A percentile compares a stretch with the other conserved stretches of the same genome.
Evolutionary conservation across 2,113 vertebrate species (phyloP).

Genomic region (Drymodes brunneopygia): DNA sequence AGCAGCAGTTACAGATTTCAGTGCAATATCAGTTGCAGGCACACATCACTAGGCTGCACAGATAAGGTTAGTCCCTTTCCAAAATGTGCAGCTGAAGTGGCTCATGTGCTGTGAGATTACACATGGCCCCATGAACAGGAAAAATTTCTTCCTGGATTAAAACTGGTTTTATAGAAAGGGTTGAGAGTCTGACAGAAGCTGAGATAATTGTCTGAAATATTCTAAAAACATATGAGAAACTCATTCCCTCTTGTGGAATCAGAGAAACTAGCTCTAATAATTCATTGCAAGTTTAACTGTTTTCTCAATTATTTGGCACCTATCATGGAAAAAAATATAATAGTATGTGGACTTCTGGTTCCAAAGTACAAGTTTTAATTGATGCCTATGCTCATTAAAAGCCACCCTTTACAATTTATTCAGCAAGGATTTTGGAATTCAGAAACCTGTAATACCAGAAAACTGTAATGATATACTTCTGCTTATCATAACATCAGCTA

Average conservation of each 20-base stretch:
- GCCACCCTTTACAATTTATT: background rate
- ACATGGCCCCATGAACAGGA: rapidly evolving
- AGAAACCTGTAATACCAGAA: background rate
- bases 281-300: background rate
- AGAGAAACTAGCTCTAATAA: background rate
- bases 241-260: background rate
- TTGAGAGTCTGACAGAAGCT: background rate
- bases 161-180: background rate
- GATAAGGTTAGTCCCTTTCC: background rate
- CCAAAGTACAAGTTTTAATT: background rate
- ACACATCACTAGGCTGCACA: background rate
- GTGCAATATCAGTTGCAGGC: background rate
- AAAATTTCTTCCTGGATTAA: background rate
- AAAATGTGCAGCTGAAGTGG: background rate
- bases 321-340: background rate
- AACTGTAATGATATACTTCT: background rate
- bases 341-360: background rate
- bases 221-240: background rate
- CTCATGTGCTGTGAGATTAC: background rate
- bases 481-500: background rate
- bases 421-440: background rate
- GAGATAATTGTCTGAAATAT: background rate
- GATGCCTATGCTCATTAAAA: background rate
- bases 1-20: background rate
- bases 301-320: background rate